These are phyloP conservation scores for Raja brachyura DNA, from an alignment of 2,113 vertebrate species.

Conservation along the genomic window DNA sequence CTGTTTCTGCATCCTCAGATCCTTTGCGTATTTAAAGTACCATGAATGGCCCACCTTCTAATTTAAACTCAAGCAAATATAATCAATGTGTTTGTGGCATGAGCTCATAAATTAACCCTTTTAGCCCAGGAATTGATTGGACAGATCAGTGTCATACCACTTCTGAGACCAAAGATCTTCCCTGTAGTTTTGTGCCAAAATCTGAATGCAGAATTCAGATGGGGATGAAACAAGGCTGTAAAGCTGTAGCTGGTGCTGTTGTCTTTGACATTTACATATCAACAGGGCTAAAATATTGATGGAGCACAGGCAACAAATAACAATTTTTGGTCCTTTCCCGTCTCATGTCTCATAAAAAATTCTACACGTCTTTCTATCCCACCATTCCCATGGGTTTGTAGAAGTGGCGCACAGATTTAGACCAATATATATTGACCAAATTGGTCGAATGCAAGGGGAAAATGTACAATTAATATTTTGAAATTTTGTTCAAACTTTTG, in stretches of 20 bases:
- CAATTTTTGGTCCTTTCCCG: neutral
- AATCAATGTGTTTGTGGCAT: neutral
- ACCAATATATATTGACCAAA: too few relatives aligned
- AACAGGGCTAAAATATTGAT: neutral
- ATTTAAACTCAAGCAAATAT: neutral
- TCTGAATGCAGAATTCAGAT: neutral
- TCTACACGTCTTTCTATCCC: neutral
- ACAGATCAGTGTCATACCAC: neutral
- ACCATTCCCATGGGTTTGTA: neutral
- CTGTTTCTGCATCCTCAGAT: neutral
- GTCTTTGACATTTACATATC: neutral
- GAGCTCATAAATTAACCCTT: conserved; percentile 1
- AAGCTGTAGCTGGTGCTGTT: neutral
- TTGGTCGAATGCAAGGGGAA: too few relatives aligned
- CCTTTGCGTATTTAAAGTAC: neutral
- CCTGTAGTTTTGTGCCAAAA: neutral
- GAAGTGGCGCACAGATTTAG: neutral
- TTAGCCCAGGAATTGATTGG: neutral
- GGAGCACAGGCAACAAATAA: neutral
- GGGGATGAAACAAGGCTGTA: neutral
- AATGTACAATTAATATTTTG: too few relatives aligned
- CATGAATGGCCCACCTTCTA: neutral
- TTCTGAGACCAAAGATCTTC: neutral
- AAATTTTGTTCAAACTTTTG: too few relatives aligned
- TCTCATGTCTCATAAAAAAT: neutral